Base-by-base conservation (phyloP, 1,140 invertebrate genomes). In the Meloidogyne exigua region DNA sequence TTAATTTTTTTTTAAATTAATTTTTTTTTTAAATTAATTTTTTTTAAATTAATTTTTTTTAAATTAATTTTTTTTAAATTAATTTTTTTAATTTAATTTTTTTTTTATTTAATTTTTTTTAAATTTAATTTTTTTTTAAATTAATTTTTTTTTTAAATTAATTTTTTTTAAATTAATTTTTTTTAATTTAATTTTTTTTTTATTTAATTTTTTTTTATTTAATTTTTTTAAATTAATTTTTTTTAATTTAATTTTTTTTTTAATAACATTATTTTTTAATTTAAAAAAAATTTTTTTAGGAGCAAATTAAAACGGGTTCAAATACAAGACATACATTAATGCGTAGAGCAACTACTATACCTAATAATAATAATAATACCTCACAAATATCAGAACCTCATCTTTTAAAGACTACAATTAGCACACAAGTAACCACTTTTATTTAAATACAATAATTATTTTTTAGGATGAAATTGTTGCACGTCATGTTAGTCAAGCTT, bases 401-500 rank as follows among this genome's bases (percentile, higher is more conserved):
- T 15, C 39, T 57, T 44, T 64, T 73, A 12, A 62, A 65, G n/a
- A 73, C 72, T 28, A 76, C 68, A 21, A 76, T 76, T 32, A 76
- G 75, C 62, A 71, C 44, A 44, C 75, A 76, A 49, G 72, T 73
- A 25, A 32, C 13, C 10, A 15, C 2, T 32, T 66, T 15, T 23
- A 2, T 21, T 18, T n/a, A 0, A 23, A 21, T 18, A 13, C 15
- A 65, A 72, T 64, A 66, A 25, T 25, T 21, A 18, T 25, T 26
- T 49, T 72, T n/a, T 18, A 73, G 75, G 75, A 76, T 39, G 75
- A 76, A 36, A 76, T 67, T 0, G 42, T 68, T 26, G 69, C 68
- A 10, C 36, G 75, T 0, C 75, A 76, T 36, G 49, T 76, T 32
- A 76, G 66, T 28, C 75, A 76, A 36, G 75, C 75, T 28, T 75